A percentile compares a stretch with the other conserved stretches of the same genome.
phyloP scores from a whole-genome alignment of 2,113 vertebrate species.

The Erythrolamprus reginae region DNA sequence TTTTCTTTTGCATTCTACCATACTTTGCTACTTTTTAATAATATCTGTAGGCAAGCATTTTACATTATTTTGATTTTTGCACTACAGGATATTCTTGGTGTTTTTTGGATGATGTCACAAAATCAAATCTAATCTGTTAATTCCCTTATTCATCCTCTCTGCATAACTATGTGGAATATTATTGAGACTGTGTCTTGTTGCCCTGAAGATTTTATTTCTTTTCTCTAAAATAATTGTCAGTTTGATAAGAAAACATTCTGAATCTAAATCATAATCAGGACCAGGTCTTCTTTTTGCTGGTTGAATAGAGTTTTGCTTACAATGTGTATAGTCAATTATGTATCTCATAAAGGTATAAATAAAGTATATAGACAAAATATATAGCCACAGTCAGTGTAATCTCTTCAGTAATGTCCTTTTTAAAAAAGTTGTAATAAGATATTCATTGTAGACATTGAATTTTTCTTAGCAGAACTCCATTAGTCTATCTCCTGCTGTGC shows the following conservation, averaged over 20 bases:
- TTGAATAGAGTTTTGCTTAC: neutral
- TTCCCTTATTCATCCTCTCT: neutral
- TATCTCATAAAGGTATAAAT: neutral
- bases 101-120: neutral
- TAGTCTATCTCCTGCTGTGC: neutral
- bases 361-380: neutral
- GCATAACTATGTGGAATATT: neutral
- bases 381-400: neutral
- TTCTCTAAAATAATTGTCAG: neutral
- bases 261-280: neutral
- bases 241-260: neutral
- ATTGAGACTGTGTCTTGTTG: neutral
- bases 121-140: neutral
- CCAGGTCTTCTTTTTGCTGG: neutral
- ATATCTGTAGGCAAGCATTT: neutral
- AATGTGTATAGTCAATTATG: neutral
- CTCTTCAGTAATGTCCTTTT: neutral
- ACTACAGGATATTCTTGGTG: neutral
- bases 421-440: neutral
- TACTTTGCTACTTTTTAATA: neutral
- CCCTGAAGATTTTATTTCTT: neutral
- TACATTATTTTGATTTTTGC: neutral
- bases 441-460: neutral
- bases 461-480: neutral
- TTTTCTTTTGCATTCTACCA: neutral